phyloP scores from a whole-genome alignment of 2,113 vertebrate genomes.

The Neogale vison region DNA sequence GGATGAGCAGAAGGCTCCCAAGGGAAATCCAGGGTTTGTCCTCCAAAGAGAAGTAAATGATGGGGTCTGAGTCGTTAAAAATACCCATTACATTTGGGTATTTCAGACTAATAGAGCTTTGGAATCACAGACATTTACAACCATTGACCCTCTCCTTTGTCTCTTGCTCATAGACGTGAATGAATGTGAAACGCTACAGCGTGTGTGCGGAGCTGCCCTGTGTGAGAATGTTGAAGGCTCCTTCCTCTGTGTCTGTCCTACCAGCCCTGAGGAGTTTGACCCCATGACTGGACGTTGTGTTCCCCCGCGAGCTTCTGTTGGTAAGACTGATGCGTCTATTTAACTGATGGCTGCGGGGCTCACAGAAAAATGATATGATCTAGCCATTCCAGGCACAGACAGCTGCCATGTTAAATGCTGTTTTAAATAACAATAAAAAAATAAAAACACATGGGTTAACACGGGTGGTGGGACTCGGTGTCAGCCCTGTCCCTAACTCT shows the following conservation, averaged over 20 bases:
- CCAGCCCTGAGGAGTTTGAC: conserved; percentile 86
- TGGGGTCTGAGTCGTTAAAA: background rate
- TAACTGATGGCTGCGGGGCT: background rate
- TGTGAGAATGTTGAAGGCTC: conserved; percentile 92
- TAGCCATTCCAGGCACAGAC: background rate
- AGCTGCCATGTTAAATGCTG: background rate
- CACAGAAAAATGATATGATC: background rate
- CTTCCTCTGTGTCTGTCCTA: conserved; percentile 91
- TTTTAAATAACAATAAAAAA: background rate
- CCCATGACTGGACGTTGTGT: conserved; percentile 82
- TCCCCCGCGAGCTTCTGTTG: conserved; percentile 53
- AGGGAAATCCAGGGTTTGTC: background rate
- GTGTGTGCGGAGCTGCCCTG: conserved; percentile 88
- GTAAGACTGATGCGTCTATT: conserved; percentile 71
- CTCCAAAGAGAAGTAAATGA: background rate
- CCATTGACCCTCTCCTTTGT: background rate
- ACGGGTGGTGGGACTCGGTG: background rate
- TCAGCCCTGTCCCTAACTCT: background rate
- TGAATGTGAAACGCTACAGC: conserved; percentile 89
- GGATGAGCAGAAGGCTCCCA: background rate
- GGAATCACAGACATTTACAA: background rate
- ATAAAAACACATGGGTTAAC: background rate
- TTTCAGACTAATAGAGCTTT: background rate
- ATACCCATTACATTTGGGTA: background rate
- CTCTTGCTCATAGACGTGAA: conserved; percentile 86